phyloP scores from a whole-genome alignment of 2,888 invertebrate genomes.

The Drymonia ruficornis region DNA sequence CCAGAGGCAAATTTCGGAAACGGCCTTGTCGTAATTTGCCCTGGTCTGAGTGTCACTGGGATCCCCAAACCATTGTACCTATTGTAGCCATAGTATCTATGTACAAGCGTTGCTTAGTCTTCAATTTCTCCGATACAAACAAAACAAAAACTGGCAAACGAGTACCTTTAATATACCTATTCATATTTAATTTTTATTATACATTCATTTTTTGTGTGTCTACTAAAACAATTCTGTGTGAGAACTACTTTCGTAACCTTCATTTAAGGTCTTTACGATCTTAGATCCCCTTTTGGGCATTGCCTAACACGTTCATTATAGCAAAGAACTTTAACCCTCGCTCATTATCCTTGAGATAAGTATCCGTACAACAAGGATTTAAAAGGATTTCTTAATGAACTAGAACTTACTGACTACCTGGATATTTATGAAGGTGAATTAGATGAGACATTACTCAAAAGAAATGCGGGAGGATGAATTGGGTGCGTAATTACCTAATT shows the following conservation, averaged over 20 bases:
- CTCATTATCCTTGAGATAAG: constrained; percentile 20
- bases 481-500: too few species aligned
- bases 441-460: background rate
- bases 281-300: constrained; percentile 22
- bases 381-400: constrained; percentile 23
- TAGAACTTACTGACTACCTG: constrained; percentile 7
- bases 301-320: constrained; percentile 15
- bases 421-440: background rate
- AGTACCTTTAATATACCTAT: background rate
- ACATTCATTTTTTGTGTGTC: background rate
- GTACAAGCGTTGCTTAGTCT: too few species aligned
- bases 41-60: too few species aligned
- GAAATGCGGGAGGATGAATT: background rate
- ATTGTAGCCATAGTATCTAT: too few species aligned
- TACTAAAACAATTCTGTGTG: constrained; percentile 19
- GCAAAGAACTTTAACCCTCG: constrained; percentile 19
- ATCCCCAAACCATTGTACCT: too few species aligned
- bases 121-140: too few species aligned
- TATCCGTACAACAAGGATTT: constrained; percentile 18
- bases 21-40: too few species aligned
- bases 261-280: constrained; percentile 32
- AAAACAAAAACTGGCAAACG: background rate
- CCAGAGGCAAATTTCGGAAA: too few species aligned
- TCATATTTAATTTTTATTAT: constrained; percentile 1
- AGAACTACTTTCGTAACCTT: constrained; percentile 31